A percentile compares a stretch with the other conserved stretches of the same genome.
These are phyloP conservation scores for Catagonus wagneri DNA, from an alignment of 2,113 vertebrate genomes.

Conservation along the genomic window DNA sequence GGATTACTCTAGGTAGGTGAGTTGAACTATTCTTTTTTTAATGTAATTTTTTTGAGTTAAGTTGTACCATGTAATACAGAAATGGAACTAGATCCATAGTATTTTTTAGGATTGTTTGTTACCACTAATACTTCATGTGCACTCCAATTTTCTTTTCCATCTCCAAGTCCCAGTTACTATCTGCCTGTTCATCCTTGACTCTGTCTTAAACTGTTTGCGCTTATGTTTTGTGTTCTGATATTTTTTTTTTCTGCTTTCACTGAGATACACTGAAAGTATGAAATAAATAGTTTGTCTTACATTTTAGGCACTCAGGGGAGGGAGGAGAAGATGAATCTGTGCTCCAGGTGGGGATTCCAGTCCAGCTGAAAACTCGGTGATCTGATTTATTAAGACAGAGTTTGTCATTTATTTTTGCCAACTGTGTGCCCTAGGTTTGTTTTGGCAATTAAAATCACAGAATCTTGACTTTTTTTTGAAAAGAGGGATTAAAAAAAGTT, in stretches of 20 bases:
- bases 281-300: background rate
- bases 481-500: constrained; percentile 73
- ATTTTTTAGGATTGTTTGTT: background rate
- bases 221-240: background rate
- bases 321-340: background rate
- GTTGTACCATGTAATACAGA: background rate
- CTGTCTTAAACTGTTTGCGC: background rate
- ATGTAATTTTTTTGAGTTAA: background rate
- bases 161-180: background rate
- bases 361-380: background rate
- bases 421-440: background rate
- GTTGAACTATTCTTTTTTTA: background rate
- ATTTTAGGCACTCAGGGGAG: background rate
- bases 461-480: constrained; percentile 51
- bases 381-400: background rate
- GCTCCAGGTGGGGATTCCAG: background rate
- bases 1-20: background rate
- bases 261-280: background rate
- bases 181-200: background rate
- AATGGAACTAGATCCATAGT: background rate
- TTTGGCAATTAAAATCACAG: background rate
- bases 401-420: background rate
- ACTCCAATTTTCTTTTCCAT: background rate
- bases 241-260: background rate
- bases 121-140: background rate